A percentile compares a stretch with the other conserved stretches of the same genome.
These are phyloP conservation scores for Brachypteracias leptosomus DNA, from an alignment of 2,113 vertebrate genomes.

Conservation along the genomic window DNA sequence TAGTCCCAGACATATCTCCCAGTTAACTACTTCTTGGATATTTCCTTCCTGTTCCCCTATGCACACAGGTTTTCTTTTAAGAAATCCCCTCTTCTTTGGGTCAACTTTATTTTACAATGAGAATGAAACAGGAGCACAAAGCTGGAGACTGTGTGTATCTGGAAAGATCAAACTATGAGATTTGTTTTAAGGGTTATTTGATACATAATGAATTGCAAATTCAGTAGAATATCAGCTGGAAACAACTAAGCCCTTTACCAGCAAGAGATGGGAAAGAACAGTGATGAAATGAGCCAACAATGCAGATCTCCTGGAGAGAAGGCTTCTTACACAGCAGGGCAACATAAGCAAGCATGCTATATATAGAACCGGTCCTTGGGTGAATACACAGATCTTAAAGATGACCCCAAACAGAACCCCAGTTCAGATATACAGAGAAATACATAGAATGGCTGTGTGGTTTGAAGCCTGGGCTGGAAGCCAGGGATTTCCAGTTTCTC, in stretches of 20 bases:
- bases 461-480: constrained; percentile 16
- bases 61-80: neutral
- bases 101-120: neutral
- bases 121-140: neutral
- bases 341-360: constrained; percentile 12
- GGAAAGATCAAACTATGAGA: neutral
- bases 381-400: neutral
- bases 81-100: neutral
- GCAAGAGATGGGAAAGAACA: neutral
- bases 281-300: neutral
- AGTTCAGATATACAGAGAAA: neutral
- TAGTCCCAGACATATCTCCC: neutral
- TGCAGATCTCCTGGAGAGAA: neutral
- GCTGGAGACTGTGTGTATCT: neutral
- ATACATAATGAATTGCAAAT: neutral
- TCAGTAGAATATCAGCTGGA: neutral
- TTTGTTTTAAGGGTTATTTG: neutral
- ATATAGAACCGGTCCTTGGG: neutral
- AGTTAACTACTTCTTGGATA: neutral
- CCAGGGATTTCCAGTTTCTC: constrained; percentile 2
- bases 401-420: constrained; percentile 1
- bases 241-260: neutral
- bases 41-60: neutral
- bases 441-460: neutral
- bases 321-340: constrained; percentile 5